Base-by-base conservation (phyloP, 2,888 invertebrate species). In the Spodoptera exigua region DNA sequence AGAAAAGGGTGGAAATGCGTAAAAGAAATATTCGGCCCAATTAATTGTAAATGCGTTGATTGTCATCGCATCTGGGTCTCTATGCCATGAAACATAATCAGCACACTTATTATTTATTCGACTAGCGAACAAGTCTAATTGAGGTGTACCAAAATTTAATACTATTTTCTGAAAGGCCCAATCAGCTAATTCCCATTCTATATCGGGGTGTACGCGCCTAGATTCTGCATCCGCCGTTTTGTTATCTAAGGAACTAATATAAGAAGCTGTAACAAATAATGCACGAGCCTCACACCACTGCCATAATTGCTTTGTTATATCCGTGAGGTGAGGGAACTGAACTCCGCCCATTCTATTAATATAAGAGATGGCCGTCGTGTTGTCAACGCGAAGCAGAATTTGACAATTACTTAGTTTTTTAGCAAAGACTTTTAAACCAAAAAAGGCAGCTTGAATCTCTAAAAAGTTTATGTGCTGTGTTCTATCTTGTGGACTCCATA, bases 261-360 rank as follows among this genome's bases (percentile, higher is more conserved):
- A 32, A 32, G 9, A 7, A 32, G 4, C 32, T 32, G 4, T 32
- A 32, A 9, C 32, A 32, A 32, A 7, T 32, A 9, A 32, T 32
- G 32, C 32, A 7, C 55, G 14, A 2, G n/a, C 3, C 21, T 65
- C 64, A 35, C 59, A 59, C 59, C 61, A 65, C 35, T 57, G 59
- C 64, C 61, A 65, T 14, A 57, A 18, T 9, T 32, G 2, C 47
- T 16, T 41, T 0, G 61, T 16, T 12, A 69, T 9, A 2, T 58
- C 18, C 7, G 43, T 53, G 3, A 32, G 9, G 9, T 32, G 32
- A 32, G 32, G 9, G 32, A 32, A 32, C 32, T 9, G 32, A 32
- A 32, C 9, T 32, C 32, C 32, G 4, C 32, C 32, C 32, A 32
- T 32, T 7, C 32, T 4, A 9, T 32, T 32, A 32, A 32, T 32